These are phyloP conservation scores for Ectemnius cavifrons DNA, from an alignment of 2,888 invertebrate genomes.

Conservation along the genomic window DNA sequence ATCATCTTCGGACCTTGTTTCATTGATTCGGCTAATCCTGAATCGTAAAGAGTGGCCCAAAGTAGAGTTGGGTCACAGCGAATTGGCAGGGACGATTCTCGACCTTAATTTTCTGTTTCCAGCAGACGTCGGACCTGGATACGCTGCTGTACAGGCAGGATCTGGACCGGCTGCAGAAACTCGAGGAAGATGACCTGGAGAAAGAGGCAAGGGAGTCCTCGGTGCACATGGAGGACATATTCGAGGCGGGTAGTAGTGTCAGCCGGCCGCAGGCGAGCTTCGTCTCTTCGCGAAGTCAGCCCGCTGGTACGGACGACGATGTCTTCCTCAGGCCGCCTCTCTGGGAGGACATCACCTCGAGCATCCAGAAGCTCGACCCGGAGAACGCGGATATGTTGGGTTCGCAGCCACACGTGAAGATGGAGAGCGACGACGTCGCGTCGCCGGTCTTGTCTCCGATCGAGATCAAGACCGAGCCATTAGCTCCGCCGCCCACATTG, in stretches of 20 bases:
- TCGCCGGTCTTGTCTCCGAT: constrained; percentile 87
- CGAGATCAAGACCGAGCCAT: constrained; percentile 88
- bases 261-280: constrained; percentile 79
- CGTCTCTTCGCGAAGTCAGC: constrained; percentile 79
- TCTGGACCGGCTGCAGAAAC: constrained; percentile 83
- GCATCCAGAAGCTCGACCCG: constrained; percentile 93
- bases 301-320: constrained; percentile 86
- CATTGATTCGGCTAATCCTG: neutral
- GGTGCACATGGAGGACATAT: constrained; percentile 85
- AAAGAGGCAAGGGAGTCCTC: constrained; percentile 79
- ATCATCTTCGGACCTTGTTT: neutral
- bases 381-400: constrained; percentile 93
- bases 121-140: constrained; percentile 88
- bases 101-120: constrained; percentile 36
- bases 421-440: constrained; percentile 86
- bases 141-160: constrained; percentile 88
- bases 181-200: constrained; percentile 80
- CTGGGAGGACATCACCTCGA: constrained; percentile 95
- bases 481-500: constrained; percentile 79
- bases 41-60: no score
- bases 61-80: no score
- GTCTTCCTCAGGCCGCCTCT: constrained; percentile 92
- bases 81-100: no score
- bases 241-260: constrained; percentile 77
- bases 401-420: constrained; percentile 85